A percentile compares a stretch with the other conserved stretches of the same genome.
These are phyloP conservation scores for Chroicocephalus ridibundus DNA, from an alignment of 2,113 vertebrate genomes.

Conservation along the genomic window DNA sequence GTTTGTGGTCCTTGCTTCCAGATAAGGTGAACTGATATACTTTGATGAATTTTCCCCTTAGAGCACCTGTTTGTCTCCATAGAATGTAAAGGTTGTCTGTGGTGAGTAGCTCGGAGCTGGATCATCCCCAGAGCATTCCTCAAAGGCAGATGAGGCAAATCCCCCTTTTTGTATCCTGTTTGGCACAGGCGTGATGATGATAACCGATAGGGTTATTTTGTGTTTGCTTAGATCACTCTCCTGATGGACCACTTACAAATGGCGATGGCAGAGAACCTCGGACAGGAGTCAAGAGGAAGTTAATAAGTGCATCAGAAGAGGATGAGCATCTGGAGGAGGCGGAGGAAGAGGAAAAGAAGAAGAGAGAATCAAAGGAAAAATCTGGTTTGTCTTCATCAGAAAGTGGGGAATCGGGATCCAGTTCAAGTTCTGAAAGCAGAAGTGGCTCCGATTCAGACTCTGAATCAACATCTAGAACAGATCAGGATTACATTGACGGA, in stretches of 20 bases:
- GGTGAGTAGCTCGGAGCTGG: neutral
- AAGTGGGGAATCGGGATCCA: conserved; percentile 83
- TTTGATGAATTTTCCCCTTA: neutral
- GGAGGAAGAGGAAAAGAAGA: conserved; percentile 64
- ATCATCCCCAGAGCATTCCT: neutral
- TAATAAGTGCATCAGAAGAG: conserved; percentile 75
- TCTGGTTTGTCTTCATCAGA: conserved; percentile 78
- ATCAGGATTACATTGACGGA: conserved; percentile 90
- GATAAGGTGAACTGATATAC: neutral
- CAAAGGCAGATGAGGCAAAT: neutral
- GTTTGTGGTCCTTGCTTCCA: neutral
- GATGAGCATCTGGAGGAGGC: conserved; percentile 59
- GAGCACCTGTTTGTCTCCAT: neutral
- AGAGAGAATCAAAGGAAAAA: conserved; percentile 71
- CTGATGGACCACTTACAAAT: conserved; percentile 79
- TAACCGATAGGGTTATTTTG: neutral
- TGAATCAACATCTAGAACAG: conserved; percentile 82
- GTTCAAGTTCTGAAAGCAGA: conserved; percentile 82
- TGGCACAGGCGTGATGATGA: neutral
- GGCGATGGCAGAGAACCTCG: conserved; percentile 77
- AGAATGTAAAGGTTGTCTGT: neutral
- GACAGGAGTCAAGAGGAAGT: conserved; percentile 71
- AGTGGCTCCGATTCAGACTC: conserved; percentile 79
- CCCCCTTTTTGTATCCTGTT: neutral
- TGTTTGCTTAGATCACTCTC: conserved; percentile 68